Base-by-base conservation (phyloP, 2,113 vertebrate species). In the Odocoileus hemionus region DNA sequence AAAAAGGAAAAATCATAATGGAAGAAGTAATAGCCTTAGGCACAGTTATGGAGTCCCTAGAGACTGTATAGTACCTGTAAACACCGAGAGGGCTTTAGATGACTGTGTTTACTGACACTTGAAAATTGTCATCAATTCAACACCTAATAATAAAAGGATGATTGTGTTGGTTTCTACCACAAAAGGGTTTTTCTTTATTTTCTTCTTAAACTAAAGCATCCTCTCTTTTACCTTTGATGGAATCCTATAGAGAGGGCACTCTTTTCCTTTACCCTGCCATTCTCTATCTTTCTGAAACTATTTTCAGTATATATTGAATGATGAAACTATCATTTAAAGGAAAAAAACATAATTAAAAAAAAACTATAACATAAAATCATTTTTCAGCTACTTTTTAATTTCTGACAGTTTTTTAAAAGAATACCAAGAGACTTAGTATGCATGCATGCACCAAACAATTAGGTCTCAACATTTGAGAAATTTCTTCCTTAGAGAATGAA, bases 101-200 rank as follows among this genome's bases (percentile, higher is more conserved):
- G 55, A 92, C 50, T 14, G 12, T 85, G 85, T 95, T 96, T 90
- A 85, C 36, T n/a, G 67, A 88, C 85, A 80, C 80, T 82, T 61
- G 25, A 91, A 97, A 95, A 96, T 36, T 85, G 47, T 86, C 82
- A 89, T 95, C 90, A 96, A 26, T 88, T 91, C 90, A 88, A 83
- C 12, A 91, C 23, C 33, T 88, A 50, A 78, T 95, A 88, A 84
- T 19, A 96, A 43, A 33, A 67, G 33, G 16, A 58, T 85, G 61
- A 85, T 78, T 79, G 11, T 55, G 30, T 33, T 83, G 36, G 33
- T n/a, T 82, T 33, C 39, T 28, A 90, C 26, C 6, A 39, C 8
- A 52, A 91, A 94, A 45, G 3, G 36, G 5, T 14, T 82, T 85
- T 58, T 33, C 67, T 88, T 74, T 28, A 23, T 74, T 76, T 76